Percentiles rank a stretch among this genome's conserved stretches.
Evolutionary conservation across 2,797 vertebrate species (phyloP).

Genomic region (Pipistrellus kuhlii): DNA sequence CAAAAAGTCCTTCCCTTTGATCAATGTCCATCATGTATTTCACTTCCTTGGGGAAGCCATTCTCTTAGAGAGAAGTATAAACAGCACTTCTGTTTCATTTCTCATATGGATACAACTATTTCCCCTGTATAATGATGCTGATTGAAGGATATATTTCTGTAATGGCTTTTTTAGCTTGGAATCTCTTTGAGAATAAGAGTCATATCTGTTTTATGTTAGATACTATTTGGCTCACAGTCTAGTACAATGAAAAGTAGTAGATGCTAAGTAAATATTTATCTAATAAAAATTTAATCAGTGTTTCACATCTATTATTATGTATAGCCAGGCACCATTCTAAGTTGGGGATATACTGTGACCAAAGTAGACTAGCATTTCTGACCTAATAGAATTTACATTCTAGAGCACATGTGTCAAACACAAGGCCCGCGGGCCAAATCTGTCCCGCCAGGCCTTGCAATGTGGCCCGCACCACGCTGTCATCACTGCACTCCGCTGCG

Average conservation of each 20-base stretch:
- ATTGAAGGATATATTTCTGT: neutral
- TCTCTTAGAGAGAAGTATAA: neutral
- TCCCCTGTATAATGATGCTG: neutral
- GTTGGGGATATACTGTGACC: neutral
- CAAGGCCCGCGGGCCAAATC: no score
- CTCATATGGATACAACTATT: neutral
- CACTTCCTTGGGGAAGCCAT: neutral
- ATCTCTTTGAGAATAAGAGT: neutral
- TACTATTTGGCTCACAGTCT: neutral
- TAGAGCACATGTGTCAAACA: no score
- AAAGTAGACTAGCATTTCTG: neutral
- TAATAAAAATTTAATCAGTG: slow-evolving; percentile 33
- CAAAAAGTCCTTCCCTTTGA: neutral
- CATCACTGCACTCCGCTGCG: no score
- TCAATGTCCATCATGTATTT: neutral
- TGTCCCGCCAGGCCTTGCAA: no score
- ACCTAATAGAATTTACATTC: slow-evolving; percentile 33
- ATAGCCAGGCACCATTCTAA: neutral
- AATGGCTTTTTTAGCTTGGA: neutral
- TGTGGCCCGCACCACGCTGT: no score
- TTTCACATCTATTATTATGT: neutral
- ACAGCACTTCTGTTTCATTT: neutral
- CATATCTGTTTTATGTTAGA: neutral
- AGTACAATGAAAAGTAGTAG: neutral
- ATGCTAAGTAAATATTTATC: slow-evolving; percentile 37